Base-by-base conservation (phyloP, 2,797 vertebrate genomes). In the Falco peregrinus region DNA sequence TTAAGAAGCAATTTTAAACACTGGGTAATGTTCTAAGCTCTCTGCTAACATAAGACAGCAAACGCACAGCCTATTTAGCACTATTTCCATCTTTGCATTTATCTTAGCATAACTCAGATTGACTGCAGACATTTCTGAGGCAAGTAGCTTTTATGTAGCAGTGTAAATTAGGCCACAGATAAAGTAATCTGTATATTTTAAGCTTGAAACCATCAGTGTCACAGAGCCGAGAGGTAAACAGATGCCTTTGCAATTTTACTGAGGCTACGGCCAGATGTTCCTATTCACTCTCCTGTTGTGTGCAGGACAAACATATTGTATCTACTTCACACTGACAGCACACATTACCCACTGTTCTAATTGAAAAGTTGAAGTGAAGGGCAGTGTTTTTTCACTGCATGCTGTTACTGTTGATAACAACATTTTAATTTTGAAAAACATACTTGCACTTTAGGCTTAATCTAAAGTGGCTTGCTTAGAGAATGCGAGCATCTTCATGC, bases 141-240 rank as follows among this genome's bases (percentile, higher is more conserved):
- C 93, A 95, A 95, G 93, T 73, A 89, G 97, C 94, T 96, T 97
- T 94, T 82, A 97, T 96, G 97, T 95, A 97, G 97, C 98, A 98
- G 98, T 93, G 96, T 97, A 98, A 99, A 99, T 98, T 97, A 98
- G 98, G 98, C 98, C 98, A 98, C 97, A 97, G 98, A 98, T 97
- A 98, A 97, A 98, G 97, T 97, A 97, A 96, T 96, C 97, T 98
- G 98, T 98, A 84, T 98, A 97, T 97, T 98, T 98, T 98, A 97
- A 98, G 98, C 98, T 99, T 98, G 98, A 98, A 98, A 99, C 98
- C 98, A 98, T 98, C 98, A 97, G 98, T 98, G 98, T 98, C 98
- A 97, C 97, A 98, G 97, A 98, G 98, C 98, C 96, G 96, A 97
- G 98, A 99, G 98, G 98, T 98, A 98, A 99, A 98, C 99, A 99